Conservation (phyloP, 2,113 vertebrate species). For the Epinephelus fuscoguttatus region DNA sequence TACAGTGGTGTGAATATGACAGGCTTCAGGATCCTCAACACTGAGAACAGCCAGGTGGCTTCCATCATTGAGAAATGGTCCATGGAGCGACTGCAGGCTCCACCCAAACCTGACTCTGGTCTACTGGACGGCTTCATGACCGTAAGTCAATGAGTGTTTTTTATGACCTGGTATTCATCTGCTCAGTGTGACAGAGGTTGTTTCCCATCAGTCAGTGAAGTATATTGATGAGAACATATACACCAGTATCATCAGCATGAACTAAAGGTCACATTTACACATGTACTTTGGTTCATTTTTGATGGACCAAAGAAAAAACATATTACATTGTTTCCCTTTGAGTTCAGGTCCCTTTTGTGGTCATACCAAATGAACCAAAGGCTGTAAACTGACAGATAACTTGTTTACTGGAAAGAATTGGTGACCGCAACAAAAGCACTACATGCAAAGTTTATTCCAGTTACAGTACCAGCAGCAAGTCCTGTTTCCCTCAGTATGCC, state of each 20-base stretch:
- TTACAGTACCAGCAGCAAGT: not conserved
- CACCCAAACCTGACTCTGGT: conserved; percentile 97
- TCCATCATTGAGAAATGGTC: conserved; percentile 99
- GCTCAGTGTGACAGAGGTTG: not conserved
- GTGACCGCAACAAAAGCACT: not conserved
- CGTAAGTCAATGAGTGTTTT: conserved; percentile 84
- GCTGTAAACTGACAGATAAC: not conserved
- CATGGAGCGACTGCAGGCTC: conserved; percentile 97
- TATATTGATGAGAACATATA: not conserved
- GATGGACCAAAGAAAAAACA: not conserved
- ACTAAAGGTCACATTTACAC: not conserved
- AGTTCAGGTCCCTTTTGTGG: not conserved
- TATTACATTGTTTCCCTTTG: not conserved
- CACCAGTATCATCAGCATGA: not conserved
- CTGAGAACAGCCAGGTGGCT: conserved; percentile 95
- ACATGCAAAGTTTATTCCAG: not conserved
- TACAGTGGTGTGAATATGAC: conserved; percentile 99
- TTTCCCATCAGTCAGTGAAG: not conserved
- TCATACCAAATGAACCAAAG: not conserved
- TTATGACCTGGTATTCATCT: not conserved
- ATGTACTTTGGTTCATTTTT: not conserved
- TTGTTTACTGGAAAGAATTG: not conserved
- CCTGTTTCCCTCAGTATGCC: not conserved
- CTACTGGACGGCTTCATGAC: conserved; percentile 99
- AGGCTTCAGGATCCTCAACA: conserved; percentile 97